Evolutionary conservation across 1,140 invertebrate species (phyloP), one percentile per base, ranked within the genome.

Genomic region (Tetramorium alpestre): DNA sequence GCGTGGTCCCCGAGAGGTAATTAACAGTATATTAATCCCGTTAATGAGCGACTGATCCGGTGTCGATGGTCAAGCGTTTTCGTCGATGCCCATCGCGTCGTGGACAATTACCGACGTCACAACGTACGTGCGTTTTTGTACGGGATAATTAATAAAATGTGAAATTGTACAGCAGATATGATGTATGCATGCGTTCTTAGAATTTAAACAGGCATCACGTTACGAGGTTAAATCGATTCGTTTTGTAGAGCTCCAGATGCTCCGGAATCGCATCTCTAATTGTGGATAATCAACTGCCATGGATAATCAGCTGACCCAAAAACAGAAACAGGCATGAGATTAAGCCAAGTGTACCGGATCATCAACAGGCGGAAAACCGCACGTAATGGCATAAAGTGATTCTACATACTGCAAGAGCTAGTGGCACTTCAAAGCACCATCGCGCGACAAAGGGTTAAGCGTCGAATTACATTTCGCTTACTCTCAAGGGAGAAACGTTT

Each of bases 11-110:
- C 3, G 77, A 64, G 41, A 73, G 69, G 85, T 77, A 89, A 90
- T 90, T 89, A 89, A 89, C 85, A 85, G 56, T 87, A 51, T 87
- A 87, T 87, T 82, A 67, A 86, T 86, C 11, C 22, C 41, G 67
- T 47, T 78, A 58, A 87, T 54, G 25, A 84, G 80, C 80, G 41
- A 60, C 51, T 69, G 54, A 73, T 38, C 44, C 51, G 51, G 1
- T 47, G 67, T 60, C 70, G 69, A 84, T 44, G 51, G 25, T 22
- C 44, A 33, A 72, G 67, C 54, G 54, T 58, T 73, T 73, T 82
- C 64, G 58, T 10, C 51, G 22, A 13, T 67, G 64, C n/a, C 16
- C 47, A 13, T 13, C 33, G 60, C 38, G 3, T 65, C 6, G n/a
- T 47, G 47, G 3, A 73, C 80, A 84, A 75, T 84, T 49, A 62